A percentile compares a stretch with the other conserved stretches of the same genome.
phyloP scores from a whole-genome alignment of 2,888 invertebrate genomes.

The Lomographa bimaculata region DNA sequence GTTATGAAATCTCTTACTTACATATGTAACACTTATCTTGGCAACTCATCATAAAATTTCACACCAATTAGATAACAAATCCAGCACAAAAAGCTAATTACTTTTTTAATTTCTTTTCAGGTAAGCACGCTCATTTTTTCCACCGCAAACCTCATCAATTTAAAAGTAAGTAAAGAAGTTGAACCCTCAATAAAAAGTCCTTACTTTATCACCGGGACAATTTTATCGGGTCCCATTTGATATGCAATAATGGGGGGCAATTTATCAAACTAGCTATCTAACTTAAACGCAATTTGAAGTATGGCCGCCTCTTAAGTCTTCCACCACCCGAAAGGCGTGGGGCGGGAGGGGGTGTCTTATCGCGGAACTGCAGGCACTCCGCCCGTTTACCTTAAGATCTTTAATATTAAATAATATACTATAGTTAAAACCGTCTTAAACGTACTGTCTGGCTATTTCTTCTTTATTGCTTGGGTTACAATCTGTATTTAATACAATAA shows the following conservation, averaged over 20 bases:
- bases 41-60: too few relatives aligned
- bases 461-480: constrained; percentile 43
- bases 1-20: too few relatives aligned
- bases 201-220: constrained; percentile 54
- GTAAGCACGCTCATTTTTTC: constrained; percentile 43
- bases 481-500: constrained; percentile 1
- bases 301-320: constrained; percentile 76
- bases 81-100: constrained; percentile 15
- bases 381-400: constrained; percentile 81
- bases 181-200: constrained; percentile 46
- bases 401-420: constrained; percentile 82
- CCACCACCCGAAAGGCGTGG: constrained; percentile 61
- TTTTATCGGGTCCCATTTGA: constrained; percentile 72
- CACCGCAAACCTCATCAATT: constrained; percentile 33
- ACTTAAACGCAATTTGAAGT: constrained; percentile 82
- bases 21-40: too few relatives aligned
- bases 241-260: constrained; percentile 78
- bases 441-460: constrained; percentile 55
- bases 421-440: constrained; percentile 70
- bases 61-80: constrained; percentile 16
- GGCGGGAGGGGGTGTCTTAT: constrained; percentile 68
- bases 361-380: constrained; percentile 80
- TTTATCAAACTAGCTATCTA: constrained; percentile 82
- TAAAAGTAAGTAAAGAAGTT: constrained; percentile 47
- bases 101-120: constrained; percentile 45